Base-by-base conservation (phyloP, 2,888 invertebrate genomes). In the Kuschelorhynchus macadamiae region DNA sequence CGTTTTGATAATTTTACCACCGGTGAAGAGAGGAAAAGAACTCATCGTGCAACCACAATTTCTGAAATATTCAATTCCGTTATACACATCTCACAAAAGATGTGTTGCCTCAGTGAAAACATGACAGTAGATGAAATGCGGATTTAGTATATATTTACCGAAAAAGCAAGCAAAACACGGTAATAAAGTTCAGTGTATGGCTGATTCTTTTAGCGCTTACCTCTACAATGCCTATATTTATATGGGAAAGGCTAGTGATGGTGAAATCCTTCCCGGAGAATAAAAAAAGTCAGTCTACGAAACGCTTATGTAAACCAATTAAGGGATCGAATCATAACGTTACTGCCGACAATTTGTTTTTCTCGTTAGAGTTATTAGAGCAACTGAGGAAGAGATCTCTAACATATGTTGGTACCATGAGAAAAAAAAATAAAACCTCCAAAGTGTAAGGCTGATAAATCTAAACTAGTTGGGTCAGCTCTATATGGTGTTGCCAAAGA, bases 261-360 rank as follows among this genome's bases (percentile, higher is more conserved):
- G n/a, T n/a, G n/a, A n/a, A n/a, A n/a, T n/a, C n/a, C n/a, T n/a
- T n/a, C n/a, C n/a, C n/a, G 5, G 1, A 11, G 52, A 53, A 53
- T 33, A 36, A 14, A 32, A 33, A 2, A 53, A 36, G 32, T 5
- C 53, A 53, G 33, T 9, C 53, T 3, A 36, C 33, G 11, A 3
- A 14, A 30, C 49, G 49, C 2, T 25, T 49, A 14, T 16, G 9
- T 5, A 20, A 17, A 49, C 49, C 49, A 3, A 4, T 49, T 11
- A 21, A 30, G 7, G 17, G 20, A 8, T n/a, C 25, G 25, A 49
- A 49, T 14, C 25, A 25, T 8, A 49, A 49, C 32, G 16, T 49
- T 9, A 49, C 12, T n/a, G 62, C 62, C 16, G 62, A 62, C 33
- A 62, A 53, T 39, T 62, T 52, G 62, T 62, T 53, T 20, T 57